Evolutionary conservation across 2,113 vertebrate genomes (phyloP).

Genomic region (Pyxicephalus adspersus): DNA sequence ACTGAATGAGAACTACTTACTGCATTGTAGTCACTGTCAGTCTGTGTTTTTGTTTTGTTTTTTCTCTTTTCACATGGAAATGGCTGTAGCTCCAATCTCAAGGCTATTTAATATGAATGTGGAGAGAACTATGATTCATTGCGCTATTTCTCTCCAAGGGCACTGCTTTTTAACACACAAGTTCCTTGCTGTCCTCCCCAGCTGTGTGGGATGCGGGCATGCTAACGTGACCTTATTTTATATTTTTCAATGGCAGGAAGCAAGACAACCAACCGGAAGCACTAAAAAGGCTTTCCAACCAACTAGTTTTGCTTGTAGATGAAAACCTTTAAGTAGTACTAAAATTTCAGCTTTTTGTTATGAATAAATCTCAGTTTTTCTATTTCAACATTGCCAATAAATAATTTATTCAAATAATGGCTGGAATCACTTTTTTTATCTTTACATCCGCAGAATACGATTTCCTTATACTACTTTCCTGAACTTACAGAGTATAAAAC

Average conservation of each 20-base stretch:
- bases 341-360: no score
- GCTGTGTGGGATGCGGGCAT: constrained; percentile 11
- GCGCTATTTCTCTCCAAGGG: constrained; percentile 13
- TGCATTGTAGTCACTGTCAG: no score
- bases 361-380: no score
- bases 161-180: constrained; percentile 27
- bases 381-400: no score
- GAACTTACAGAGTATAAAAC: no score
- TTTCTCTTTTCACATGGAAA: neutral
- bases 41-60: no score
- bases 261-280: neutral
- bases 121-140: neutral
- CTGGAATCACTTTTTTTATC: no score
- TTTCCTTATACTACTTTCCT: no score
- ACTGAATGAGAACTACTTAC: neutral
- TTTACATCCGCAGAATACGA: no score
- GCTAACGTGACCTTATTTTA: constrained; percentile 15
- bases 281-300: neutral
- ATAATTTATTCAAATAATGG: no score
- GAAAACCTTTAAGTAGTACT: no score
- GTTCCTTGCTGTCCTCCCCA: neutral
- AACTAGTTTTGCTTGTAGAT: no score
- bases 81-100: neutral
- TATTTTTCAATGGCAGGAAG: neutral
- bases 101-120: constrained; percentile 33